These are phyloP conservation scores for Orthosia cruda DNA, from an alignment of 2,888 invertebrate genomes.

Conservation along the genomic window DNA sequence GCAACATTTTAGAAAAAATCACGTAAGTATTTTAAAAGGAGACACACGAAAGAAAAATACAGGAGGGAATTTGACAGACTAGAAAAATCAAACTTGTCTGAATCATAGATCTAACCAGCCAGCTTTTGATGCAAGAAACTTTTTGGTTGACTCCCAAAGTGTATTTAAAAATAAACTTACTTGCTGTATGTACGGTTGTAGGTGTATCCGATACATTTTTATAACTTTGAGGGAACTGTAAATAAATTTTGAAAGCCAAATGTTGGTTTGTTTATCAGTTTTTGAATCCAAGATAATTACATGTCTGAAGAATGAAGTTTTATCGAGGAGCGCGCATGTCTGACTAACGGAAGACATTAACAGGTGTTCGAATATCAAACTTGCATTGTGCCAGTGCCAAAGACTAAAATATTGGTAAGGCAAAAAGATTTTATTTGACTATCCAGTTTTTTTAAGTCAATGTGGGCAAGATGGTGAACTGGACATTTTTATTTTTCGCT, in stretches of 20 bases:
- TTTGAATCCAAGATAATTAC: background rate
- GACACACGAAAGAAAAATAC: background rate
- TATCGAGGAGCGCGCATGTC: background rate
- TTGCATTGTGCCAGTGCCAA: constrained; percentile 33
- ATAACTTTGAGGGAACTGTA: background rate
- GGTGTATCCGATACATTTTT: constrained; percentile 7
- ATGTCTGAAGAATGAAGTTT: background rate
- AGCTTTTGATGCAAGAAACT: constrained; percentile 7
- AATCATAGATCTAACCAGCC: background rate
- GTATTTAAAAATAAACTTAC: constrained; percentile 3
- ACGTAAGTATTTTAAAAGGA: background rate
- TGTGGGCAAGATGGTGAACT: too few species aligned
- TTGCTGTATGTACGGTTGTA: constrained; percentile 8
- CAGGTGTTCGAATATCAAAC: background rate
- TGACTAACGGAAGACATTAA: background rate
- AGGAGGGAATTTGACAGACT: background rate
- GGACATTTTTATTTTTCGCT: too few species aligned
- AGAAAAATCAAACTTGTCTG: background rate
- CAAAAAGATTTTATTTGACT: constrained; percentile 6
- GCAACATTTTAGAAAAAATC: background rate
- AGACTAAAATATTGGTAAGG: background rate
- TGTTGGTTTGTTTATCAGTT: background rate
- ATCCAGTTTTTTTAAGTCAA: too few species aligned
- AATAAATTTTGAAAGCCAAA: background rate
- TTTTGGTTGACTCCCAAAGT: background rate